These are phyloP conservation scores for Dione vanillae DNA, from an alignment of 2,888 invertebrate genomes.

Conservation along the genomic window DNA sequence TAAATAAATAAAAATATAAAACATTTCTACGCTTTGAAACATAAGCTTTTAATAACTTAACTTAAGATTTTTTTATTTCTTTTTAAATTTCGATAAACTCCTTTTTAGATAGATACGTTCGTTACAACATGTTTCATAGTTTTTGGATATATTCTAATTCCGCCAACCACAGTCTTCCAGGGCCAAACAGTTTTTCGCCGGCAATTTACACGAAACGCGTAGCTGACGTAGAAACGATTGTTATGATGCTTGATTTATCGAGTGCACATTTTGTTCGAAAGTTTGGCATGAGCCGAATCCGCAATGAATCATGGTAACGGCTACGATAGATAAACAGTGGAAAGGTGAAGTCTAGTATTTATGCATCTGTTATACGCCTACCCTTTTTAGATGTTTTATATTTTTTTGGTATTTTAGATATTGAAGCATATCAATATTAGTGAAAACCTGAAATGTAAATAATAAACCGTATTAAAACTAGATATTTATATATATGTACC, in stretches of 20 bases:
- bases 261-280: constrained; percentile 67
- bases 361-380: constrained; percentile 49
- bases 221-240: constrained; percentile 56
- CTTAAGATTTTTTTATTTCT: too few relatives aligned
- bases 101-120: constrained; percentile 15
- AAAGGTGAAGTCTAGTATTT: constrained; percentile 55
- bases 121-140: constrained; percentile 30
- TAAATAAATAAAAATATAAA: neutral
- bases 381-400: constrained; percentile 29
- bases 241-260: constrained; percentile 75
- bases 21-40: too few relatives aligned
- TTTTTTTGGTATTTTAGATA: constrained; percentile 2
- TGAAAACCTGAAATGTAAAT: too few relatives aligned
- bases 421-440: too few relatives aligned
- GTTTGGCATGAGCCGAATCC: constrained; percentile 56
- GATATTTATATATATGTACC: too few relatives aligned
- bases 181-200: constrained; percentile 56
- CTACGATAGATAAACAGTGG: constrained; percentile 59
- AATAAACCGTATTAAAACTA: too few relatives aligned
- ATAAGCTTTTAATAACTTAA: too few relatives aligned
- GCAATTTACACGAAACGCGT: constrained; percentile 60
- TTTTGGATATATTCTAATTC: constrained; percentile 33
- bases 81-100: neutral
- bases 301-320: constrained; percentile 69
- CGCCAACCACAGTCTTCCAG: constrained; percentile 30